phyloP scores from a whole-genome alignment of 2,797 vertebrate species.

The Cheirogaleus major region DNA sequence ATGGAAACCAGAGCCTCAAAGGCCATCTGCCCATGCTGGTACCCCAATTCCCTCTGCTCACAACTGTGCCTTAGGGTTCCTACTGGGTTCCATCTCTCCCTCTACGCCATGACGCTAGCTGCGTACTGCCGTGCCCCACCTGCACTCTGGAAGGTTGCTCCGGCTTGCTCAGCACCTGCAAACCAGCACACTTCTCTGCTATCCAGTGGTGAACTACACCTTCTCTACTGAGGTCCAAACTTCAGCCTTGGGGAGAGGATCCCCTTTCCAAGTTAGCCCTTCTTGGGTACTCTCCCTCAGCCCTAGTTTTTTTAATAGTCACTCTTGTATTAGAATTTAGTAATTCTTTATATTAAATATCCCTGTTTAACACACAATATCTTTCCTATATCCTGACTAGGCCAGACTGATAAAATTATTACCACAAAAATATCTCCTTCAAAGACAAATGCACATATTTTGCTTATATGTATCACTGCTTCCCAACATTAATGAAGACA shows the following conservation, averaged over 20 bases:
- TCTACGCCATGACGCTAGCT: not conserved
- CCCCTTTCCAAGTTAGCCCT: not conserved
- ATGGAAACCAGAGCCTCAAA: not conserved
- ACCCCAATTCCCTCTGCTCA: not conserved
- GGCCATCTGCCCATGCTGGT: not conserved
- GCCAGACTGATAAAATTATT: not conserved
- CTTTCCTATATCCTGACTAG: not conserved
- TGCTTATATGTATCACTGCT: not conserved
- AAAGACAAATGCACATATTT: not conserved
- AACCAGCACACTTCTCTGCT: not conserved
- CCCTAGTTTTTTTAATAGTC: not conserved
- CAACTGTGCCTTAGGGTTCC: not conserved
- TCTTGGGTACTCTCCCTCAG: not conserved
- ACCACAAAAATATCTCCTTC: conserved; percentile 18
- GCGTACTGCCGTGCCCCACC: too few species aligned
- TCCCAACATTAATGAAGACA: conserved; percentile 2
- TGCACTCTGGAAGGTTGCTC: not conserved
- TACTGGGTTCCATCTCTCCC: not conserved
- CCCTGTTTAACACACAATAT: not conserved
- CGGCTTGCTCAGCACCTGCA: not conserved
- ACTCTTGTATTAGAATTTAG: not conserved
- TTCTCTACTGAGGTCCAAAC: not conserved
- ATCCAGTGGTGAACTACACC: not conserved
- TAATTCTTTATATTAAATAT: not conserved
- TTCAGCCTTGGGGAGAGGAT: not conserved